A percentile compares a stretch with the other conserved stretches of the same genome.
phyloP scores from a whole-genome alignment of 2,113 vertebrate genomes.

The Pitta sordida region DNA sequence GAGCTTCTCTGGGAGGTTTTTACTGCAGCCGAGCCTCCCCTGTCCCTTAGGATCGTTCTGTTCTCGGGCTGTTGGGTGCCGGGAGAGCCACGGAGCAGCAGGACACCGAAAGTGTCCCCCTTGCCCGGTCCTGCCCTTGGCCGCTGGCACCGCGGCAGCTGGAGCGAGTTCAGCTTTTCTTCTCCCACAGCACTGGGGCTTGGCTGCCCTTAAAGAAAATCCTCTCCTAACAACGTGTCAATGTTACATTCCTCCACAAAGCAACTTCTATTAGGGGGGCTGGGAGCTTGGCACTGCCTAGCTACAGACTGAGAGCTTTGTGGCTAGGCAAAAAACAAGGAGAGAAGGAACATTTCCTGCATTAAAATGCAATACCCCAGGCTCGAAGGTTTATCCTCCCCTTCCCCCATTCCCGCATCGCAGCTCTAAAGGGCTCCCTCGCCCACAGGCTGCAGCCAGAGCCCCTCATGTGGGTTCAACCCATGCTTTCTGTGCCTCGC shows the following conservation, averaged over 20 bases:
- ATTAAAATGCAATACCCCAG: slow-evolving; percentile 74
- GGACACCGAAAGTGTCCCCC: not conserved
- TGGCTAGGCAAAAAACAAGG: slow-evolving; percentile 68
- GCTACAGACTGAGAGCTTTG: slow-evolving; percentile 77
- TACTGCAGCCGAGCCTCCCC: slow-evolving; percentile 8
- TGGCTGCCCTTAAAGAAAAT: slow-evolving; percentile 79
- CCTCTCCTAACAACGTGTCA: slow-evolving; percentile 80
- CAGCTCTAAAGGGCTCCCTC: not conserved
- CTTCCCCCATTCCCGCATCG: not conserved
- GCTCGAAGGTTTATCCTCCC: not conserved
- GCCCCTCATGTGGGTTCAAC: not conserved
- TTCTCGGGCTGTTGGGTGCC: not conserved
- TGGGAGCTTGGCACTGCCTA: slow-evolving; percentile 74
- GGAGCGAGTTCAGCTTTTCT: slow-evolving; percentile 56
- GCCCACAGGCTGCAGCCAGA: not conserved
- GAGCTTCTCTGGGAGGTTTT: slow-evolving; percentile 47
- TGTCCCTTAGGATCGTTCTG: slow-evolving; percentile 1
- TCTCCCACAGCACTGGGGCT: slow-evolving; percentile 68
- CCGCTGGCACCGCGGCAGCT: slow-evolving; percentile 54
- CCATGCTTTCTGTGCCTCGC: not conserved
- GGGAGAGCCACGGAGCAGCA: slow-evolving; percentile 8
- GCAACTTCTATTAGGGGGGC: slow-evolving; percentile 77
- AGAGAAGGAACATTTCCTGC: slow-evolving; percentile 75
- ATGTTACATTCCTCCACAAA: slow-evolving; percentile 81
- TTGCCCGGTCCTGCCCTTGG: slow-evolving; percentile 2